Evolutionary conservation across 2,113 vertebrate species (phyloP), one percentile per base, ranked within the genome.

Genomic region (Clupea harengus): DNA sequence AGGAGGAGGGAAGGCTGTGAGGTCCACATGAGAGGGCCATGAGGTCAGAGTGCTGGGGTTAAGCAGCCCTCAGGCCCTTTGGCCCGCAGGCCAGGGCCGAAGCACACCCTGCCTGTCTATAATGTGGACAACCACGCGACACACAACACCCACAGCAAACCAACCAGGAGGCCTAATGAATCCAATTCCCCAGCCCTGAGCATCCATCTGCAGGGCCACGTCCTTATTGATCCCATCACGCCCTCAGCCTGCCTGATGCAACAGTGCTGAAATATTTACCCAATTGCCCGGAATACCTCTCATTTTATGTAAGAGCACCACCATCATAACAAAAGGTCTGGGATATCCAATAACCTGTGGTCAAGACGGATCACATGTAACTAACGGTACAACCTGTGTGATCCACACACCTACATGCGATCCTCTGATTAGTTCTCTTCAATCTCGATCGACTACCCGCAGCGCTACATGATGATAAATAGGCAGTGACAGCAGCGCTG

Each of bases 191-290:
- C 32, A 1, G 78, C 84, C 45, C 82, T 18, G 54, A 82, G 81
- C 39, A 75, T n/a, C 25, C 45, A 85, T 88, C 85, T 85, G 81
- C 45, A 32, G 72, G 72, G 44, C 25, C 39, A 39, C 44, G 2
- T 15, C 49, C 45, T 46, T 75, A 89, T 83, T 84, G 87, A 88
- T 88, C 60, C n/a, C 18, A 22, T 87, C 54, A 54, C 54, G 10
- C 60, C 78, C 84, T 86, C 85, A 82, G 84, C 57, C 39, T 32
- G 82, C 78, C 87, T 89, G 82, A 88, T 81, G 84, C 86, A 91
- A 83, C 45, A 52, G 45, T 57, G 57, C 57, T 84, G 86, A 88
- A 90, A 89, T 86, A 86, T 83, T 86, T 64, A 81, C 84, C 78
- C 57, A 88, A 86, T 46, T 80, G 52, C 6, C 25, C 22, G 86